Percentiles rank a stretch among this genome's conserved stretches.
Conservation (phyloP, 1,140 invertebrate genomes). For the Leptoteleia sp. region DNA sequence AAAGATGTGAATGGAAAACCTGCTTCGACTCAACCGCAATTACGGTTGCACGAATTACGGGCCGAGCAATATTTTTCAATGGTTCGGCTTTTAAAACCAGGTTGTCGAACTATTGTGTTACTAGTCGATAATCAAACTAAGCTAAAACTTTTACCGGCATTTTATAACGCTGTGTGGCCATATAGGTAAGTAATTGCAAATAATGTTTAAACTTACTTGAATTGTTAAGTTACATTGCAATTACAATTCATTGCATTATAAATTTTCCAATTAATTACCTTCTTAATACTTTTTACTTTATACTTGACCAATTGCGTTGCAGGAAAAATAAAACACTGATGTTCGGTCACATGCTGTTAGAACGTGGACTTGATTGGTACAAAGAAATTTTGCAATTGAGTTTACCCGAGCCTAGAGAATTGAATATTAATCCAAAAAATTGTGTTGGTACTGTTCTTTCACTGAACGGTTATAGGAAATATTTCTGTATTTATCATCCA, state of each 20-base stretch:
- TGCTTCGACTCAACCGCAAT: constrained; percentile 83
- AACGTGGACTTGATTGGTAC: constrained; percentile 96
- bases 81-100: constrained; percentile 95
- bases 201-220: too few species aligned
- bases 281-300: too few species aligned
- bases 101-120: constrained; percentile 95
- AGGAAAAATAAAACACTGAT: constrained; percentile 94
- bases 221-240: too few species aligned
- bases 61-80: constrained; percentile 98
- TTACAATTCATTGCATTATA: too few species aligned
- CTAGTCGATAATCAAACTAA: constrained; percentile 94
- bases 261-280: too few species aligned
- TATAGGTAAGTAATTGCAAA: constrained; percentile 86
- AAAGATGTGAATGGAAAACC: constrained; percentile 75
- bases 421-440: constrained; percentile 97
- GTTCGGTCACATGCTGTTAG: constrained; percentile 95
- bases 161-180: constrained; percentile 96
- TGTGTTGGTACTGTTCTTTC: constrained; percentile 98
- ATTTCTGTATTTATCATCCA: constrained; percentile 99
- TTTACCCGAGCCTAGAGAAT: constrained; percentile 88
- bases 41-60: constrained; percentile 94
- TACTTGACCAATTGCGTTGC: not conserved
- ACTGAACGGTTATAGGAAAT: constrained; percentile 95
- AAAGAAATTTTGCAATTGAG: constrained; percentile 92
- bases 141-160: constrained; percentile 91